Conservation (phyloP, 2,888 invertebrate genomes). For the Mallateleia sp. region DNA sequence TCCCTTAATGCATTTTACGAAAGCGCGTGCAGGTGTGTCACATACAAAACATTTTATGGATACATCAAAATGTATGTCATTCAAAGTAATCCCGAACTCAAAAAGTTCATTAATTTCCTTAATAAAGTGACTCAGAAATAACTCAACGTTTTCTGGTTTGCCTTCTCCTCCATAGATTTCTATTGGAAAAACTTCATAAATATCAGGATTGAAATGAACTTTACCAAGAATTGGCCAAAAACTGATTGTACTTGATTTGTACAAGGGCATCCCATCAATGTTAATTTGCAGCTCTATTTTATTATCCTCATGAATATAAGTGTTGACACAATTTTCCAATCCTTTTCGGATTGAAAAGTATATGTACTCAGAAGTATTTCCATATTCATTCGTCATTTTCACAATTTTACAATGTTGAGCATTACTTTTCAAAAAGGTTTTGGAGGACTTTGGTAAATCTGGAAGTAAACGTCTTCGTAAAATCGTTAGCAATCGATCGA, state of each 20-base stretch:
- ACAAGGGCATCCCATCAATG: constrained; percentile 70
- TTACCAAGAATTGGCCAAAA: constrained; percentile 77
- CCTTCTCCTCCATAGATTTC: constrained; percentile 74
- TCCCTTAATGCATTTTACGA: constrained; percentile 67
- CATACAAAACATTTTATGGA: constrained; percentile 65
- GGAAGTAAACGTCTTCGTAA: constrained; percentile 57
- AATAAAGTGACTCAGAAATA: constrained; percentile 51
- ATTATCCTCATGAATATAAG: constrained; percentile 45
- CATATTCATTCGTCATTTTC: constrained; percentile 26
- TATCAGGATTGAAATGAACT: constrained; percentile 63
- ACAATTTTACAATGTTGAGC: too few relatives aligned
- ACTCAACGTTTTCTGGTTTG: constrained; percentile 72
- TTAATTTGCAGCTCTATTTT: constrained; percentile 61
- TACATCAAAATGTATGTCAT: constrained; percentile 48
- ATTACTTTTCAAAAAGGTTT: too few relatives aligned
- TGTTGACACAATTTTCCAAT: constrained; percentile 61
- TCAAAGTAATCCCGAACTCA: constrained; percentile 57
- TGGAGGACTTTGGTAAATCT: constrained; percentile 56
- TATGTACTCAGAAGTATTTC: constrained; percentile 40
- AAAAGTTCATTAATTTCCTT: constrained; percentile 66
- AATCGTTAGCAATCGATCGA: constrained; percentile 33
- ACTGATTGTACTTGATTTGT: constrained; percentile 60
- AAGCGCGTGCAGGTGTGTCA: constrained; percentile 73
- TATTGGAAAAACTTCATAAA: constrained; percentile 74
- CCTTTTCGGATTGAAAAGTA: constrained; percentile 67